These are phyloP conservation scores for Pandemis corylana DNA, from an alignment of 2,888 invertebrate genomes.

Conservation along the genomic window DNA sequence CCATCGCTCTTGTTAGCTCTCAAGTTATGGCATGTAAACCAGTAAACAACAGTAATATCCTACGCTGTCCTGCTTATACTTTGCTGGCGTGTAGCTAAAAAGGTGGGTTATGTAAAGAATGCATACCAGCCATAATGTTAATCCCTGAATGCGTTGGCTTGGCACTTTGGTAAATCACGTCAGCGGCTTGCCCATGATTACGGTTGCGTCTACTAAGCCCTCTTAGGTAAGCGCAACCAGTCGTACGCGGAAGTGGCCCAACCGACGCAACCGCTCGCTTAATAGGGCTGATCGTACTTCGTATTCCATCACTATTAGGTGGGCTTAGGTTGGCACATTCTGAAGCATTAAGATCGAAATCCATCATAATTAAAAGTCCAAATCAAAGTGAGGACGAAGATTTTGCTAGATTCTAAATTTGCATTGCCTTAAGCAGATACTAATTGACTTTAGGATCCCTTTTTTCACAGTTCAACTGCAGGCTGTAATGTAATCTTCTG, in stretches of 20 bases:
- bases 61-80: slow-evolving; percentile 23
- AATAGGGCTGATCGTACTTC: slow-evolving; percentile 42
- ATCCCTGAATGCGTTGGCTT: slow-evolving; percentile 20
- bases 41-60: slow-evolving; percentile 40
- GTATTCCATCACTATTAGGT: slow-evolving; percentile 44
- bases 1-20: slow-evolving; percentile 46
- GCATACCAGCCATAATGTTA: slow-evolving; percentile 32
- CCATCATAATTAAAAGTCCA: not conserved
- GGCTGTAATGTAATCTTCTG: not conserved
- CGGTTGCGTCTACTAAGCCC: slow-evolving; percentile 33
- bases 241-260: slow-evolving; percentile 51
- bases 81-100: slow-evolving; percentile 35
- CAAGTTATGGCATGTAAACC: slow-evolving; percentile 43
- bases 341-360: not conserved
- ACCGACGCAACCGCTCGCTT: slow-evolving; percentile 54
- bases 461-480: not conserved
- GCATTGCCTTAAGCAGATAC: not conserved
- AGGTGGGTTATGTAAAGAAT: slow-evolving; percentile 46
- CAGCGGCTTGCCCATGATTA: slow-evolving; percentile 35
- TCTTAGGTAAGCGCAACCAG: slow-evolving; percentile 31
- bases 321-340: slow-evolving; percentile 21
- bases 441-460: not conserved
- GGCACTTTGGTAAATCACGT: slow-evolving; percentile 26
- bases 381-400: not conserved
- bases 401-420: not conserved